These are phyloP conservation scores for Dorcus hopei DNA, from an alignment of 2,888 invertebrate genomes.

Conservation along the genomic window DNA sequence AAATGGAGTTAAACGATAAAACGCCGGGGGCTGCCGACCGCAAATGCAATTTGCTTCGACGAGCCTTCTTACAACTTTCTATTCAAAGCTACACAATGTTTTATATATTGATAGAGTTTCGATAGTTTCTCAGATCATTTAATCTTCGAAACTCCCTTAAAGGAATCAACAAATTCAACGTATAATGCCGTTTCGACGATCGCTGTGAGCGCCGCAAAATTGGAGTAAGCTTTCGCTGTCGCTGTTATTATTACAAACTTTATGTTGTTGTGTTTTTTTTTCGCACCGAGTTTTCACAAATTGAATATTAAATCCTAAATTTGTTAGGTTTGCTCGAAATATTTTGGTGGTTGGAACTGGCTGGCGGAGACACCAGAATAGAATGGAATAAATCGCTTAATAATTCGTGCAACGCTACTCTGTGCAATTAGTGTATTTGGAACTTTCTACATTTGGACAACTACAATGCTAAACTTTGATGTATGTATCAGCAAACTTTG, in stretches of 20 bases:
- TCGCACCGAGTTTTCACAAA: too few species aligned
- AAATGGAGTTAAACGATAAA: constrained; percentile 41
- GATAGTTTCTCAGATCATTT: not conserved
- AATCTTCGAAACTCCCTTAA: constrained; percentile 1
- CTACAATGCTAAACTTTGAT: constrained; percentile 21
- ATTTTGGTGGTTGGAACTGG: too few species aligned
- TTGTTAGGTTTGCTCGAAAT: too few species aligned
- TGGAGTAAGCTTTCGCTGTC: too few species aligned
- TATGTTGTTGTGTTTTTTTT: too few species aligned
- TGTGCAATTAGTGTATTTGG: constrained; percentile 22
- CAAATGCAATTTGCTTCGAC: constrained; percentile 42
- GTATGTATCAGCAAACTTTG: constrained; percentile 25
- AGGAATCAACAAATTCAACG: too few species aligned
- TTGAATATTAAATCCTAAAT: too few species aligned
- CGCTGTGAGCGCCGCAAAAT: too few species aligned
- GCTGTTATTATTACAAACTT: too few species aligned
- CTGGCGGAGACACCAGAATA: not conserved
- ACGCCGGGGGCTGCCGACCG: constrained; percentile 33
- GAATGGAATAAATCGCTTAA: constrained; percentile 8
- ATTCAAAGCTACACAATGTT: not conserved
- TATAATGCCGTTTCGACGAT: too few species aligned
- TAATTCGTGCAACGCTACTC: constrained; percentile 9
- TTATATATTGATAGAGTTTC: constrained; percentile 10
- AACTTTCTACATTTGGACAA: constrained; percentile 20
- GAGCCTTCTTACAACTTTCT: constrained; percentile 23